phyloP scores from a whole-genome alignment of 2,888 invertebrate species.

The Andrena flavipes region DNA sequence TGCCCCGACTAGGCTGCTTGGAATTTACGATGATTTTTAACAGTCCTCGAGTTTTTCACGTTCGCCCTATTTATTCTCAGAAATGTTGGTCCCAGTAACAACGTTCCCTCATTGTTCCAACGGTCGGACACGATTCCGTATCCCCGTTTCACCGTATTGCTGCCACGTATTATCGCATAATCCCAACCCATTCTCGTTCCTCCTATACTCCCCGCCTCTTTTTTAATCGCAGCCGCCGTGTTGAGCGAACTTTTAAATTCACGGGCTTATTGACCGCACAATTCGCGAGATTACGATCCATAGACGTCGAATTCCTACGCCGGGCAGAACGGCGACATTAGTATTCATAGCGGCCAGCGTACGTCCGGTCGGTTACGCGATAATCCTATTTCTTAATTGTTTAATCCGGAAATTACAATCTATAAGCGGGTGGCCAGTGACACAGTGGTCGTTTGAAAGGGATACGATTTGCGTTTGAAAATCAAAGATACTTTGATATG shows the following conservation, averaged over 20 bases:
- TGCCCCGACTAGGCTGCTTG: background rate
- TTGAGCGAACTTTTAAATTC: conserved; percentile 14
- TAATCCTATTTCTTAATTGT: too few species aligned
- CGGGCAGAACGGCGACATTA: background rate
- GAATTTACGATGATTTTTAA: conserved; percentile 47
- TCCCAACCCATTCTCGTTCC: conserved; percentile 3
- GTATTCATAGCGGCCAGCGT: conserved; percentile 24
- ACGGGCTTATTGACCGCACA: conserved; percentile 19
- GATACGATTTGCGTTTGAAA: background rate
- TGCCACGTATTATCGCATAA: conserved; percentile 39
- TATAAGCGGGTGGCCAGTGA: too few species aligned
- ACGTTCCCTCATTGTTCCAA: conserved; percentile 19
- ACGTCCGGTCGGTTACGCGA: background rate
- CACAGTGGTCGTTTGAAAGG: background rate
- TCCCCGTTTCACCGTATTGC: conserved; percentile 35
- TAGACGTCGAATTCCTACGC: background rate
- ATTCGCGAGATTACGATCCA: conserved; percentile 36
- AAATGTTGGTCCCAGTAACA: conserved; percentile 20
- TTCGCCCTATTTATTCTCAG: conserved; percentile 19
- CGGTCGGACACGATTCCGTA: conserved; percentile 3
- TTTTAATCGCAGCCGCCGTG: background rate
- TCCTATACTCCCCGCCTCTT: background rate
- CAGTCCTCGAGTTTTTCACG: conserved; percentile 14
- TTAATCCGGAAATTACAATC: too few species aligned
- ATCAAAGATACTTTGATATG: background rate